Evolutionary conservation across 2,797 vertebrate species (phyloP).

Genomic region (Hypotaenidia philippensis): DNA sequence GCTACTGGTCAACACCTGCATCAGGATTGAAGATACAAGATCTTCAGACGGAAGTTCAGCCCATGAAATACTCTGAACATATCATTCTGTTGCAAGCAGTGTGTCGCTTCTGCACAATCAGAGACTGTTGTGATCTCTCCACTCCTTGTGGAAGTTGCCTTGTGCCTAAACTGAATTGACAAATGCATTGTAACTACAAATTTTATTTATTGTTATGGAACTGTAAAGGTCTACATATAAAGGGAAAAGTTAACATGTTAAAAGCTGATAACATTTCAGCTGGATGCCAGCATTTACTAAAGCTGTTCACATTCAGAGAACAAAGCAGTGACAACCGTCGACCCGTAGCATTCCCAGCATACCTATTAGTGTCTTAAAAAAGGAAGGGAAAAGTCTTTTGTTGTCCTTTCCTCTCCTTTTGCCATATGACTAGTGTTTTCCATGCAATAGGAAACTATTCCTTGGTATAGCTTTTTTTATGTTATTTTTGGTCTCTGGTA

Average conservation of each 20-base stretch:
- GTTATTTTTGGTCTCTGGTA: constrained; percentile 84
- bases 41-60: constrained; percentile 83
- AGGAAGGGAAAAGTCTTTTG: constrained; percentile 84
- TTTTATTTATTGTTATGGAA: constrained; percentile 99
- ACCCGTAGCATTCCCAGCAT: constrained; percentile 93
- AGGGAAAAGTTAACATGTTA: constrained; percentile 91
- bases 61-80: constrained; percentile 85
- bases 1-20: constrained; percentile 84
- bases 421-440: constrained; percentile 91
- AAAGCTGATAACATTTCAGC: constrained; percentile 89
- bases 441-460: constrained; percentile 86
- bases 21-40: constrained; percentile 82
- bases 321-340: constrained; percentile 84
- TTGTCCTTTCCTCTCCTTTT: constrained; percentile 85
- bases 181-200: constrained; percentile 99
- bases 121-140: constrained; percentile 93
- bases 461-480: constrained; percentile 83
- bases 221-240: constrained; percentile 94
- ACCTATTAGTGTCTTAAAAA: constrained; percentile 96
- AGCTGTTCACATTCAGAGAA: constrained; percentile 87
- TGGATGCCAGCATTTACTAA: constrained; percentile 87
- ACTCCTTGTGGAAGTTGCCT: constrained; percentile 93
- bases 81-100: constrained; percentile 89
- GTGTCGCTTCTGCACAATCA: constrained; percentile 98
- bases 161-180: constrained; percentile 99